A percentile compares a stretch with the other conserved stretches of the same genome.
These are phyloP conservation scores for Pristionchus arcanus DNA, from an alignment of 2,888 invertebrate genomes.

Conservation along the genomic window DNA sequence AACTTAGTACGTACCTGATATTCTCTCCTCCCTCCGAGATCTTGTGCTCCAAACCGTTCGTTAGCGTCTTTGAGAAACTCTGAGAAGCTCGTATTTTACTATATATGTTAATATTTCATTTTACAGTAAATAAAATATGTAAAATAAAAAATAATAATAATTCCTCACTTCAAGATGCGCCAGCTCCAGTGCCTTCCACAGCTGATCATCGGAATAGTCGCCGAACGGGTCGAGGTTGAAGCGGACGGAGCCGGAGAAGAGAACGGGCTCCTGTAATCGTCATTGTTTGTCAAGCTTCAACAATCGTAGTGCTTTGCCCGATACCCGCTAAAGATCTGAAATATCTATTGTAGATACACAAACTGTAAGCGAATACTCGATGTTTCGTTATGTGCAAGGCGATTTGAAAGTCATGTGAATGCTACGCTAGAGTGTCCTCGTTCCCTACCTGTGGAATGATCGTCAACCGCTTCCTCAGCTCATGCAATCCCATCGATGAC, in stretches of 20 bases:
- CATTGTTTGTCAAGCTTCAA: background rate
- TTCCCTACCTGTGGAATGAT: conserved; percentile 85
- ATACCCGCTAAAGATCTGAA: no score
- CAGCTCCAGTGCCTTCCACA: conserved; percentile 70
- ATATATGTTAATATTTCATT: background rate
- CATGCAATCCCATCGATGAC: conserved; percentile 89
- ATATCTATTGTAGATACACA: no score
- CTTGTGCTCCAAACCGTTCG: conserved; percentile 62
- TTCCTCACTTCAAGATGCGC: conserved; percentile 65
- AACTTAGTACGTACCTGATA: conserved; percentile 62
- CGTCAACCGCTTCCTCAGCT: conserved; percentile 89
- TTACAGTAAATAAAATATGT: background rate
- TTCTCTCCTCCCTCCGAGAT: conserved; percentile 73
- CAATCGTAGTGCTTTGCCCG: no score
- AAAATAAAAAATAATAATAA: background rate
- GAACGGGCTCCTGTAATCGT: conserved; percentile 70
- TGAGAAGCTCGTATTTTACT: conserved; percentile 59
- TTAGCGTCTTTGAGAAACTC: conserved; percentile 56
- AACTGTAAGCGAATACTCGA: no score
- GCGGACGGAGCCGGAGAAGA: conserved; percentile 76
- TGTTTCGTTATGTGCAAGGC: no score
- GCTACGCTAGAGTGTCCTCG: no score
- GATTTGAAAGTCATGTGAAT: no score
- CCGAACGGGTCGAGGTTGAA: conserved; percentile 77
- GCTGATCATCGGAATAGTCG: conserved; percentile 65